Percentiles rank a stretch among this genome's conserved stretches.
Evolutionary conservation across 2,113 vertebrate genomes (phyloP).

Genomic region (Oreamnos americanus): DNA sequence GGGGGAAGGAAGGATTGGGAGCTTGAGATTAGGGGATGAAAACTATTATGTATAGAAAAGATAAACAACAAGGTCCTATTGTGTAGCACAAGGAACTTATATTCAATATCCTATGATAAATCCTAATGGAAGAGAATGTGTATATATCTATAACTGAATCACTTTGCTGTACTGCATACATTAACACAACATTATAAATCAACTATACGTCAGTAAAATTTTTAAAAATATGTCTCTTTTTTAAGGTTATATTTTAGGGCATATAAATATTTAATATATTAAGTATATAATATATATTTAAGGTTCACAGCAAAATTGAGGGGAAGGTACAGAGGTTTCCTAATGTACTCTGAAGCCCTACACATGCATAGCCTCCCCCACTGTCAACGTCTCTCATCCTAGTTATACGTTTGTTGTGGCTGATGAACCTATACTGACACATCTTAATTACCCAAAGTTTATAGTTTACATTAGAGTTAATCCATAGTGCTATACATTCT

Average conservation of each 20-base stretch:
- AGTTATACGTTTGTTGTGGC: neutral
- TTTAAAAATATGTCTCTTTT: neutral
- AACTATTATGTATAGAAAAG: neutral
- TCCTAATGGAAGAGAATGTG: neutral
- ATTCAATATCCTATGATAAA: neutral
- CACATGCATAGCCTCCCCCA: neutral
- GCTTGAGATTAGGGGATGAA: neutral
- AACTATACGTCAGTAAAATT: neutral
- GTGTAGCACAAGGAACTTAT: neutral
- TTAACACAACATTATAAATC: neutral
- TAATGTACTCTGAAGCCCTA: neutral
- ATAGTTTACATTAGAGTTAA: neutral
- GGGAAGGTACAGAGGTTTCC: neutral
- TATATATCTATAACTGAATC: neutral
- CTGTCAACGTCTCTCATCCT: neutral
- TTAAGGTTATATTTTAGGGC: neutral
- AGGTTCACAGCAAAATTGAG: neutral
- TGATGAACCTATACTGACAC: neutral
- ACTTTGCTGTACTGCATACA: neutral
- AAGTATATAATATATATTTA: neutral
- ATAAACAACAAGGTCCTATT: neutral
- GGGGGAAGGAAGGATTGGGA: neutral
- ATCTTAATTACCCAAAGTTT: neutral
- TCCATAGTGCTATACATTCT: neutral
- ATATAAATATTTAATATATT: neutral